Base-by-base conservation (phyloP, 2,888 invertebrate species). In the Venusia cambrica region DNA sequence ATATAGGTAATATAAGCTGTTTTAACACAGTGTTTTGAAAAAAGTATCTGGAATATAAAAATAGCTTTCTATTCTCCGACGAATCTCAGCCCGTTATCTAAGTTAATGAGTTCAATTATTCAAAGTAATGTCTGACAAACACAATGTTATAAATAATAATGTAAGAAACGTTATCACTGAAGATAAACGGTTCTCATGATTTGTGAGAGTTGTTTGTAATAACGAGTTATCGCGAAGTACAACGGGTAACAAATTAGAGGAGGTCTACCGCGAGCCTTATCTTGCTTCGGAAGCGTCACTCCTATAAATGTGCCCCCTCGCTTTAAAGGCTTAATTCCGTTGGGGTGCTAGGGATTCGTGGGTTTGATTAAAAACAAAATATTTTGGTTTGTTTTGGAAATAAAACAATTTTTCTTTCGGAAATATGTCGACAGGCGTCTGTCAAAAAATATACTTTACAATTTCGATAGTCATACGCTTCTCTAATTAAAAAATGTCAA, bases 221-320 rank as follows among this genome's bases (percentile, higher is more conserved):
- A 65, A 65, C 60, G 52, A 64, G 64, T 67, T 78, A 78, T 78
- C 73, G 62, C 56, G 50, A 61, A 57, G 51, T 57, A 64, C 72
- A 73, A 74, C 74, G 71, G 71, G 73, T 73, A 71, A 79, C 78
- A 77, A 79, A 79, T 77, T 71, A 76, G 65, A 64, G 54, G 59
- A 62, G 61, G 61, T 62, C 65, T 65, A 62, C 63, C 62, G 60
- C 64, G 57, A 58, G 42, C 30, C 57, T 69, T 71, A 73, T 71
- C 70, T 65, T 29, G 36, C 51, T 39, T 47, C 28, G 57, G 56
- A 51, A 52, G 55, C 57, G 57, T 57, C 54, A 54, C 51, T 57
- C 44, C 51, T 51, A 56, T 54, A 55, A 55, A 51, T 50, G 54
- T 47, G 50, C 50, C 59, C 59, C 64, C 51, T 51, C 40, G 54